Evolutionary conservation across 2,888 invertebrate species (phyloP).

Genomic region (Tinea pellionella): DNA sequence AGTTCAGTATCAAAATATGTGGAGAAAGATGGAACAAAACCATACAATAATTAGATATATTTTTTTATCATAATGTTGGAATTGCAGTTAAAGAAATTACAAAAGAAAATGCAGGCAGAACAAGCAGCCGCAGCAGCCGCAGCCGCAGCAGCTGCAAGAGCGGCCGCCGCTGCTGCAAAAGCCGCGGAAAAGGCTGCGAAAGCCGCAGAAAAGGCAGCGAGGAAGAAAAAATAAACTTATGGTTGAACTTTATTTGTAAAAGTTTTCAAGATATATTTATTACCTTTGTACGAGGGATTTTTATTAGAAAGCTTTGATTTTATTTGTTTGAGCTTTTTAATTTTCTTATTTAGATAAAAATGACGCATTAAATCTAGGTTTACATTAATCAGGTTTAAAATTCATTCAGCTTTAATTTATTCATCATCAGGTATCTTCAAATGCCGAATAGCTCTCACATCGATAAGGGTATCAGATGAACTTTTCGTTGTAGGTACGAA

Average conservation of each 20-base stretch:
- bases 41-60: too few relatives aligned
- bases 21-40: too few relatives aligned
- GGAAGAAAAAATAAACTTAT: constrained; percentile 12
- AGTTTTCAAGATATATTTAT: too few relatives aligned
- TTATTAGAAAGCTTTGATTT: too few relatives aligned
- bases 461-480: constrained; percentile 60
- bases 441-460: constrained; percentile 52
- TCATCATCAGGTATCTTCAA: constrained; percentile 48
- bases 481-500: constrained; percentile 76
- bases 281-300: too few relatives aligned
- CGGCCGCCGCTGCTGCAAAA: constrained; percentile 17
- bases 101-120: constrained; percentile 37
- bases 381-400: too few relatives aligned
- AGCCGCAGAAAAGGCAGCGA: constrained; percentile 17
- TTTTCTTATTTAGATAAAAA: too few relatives aligned
- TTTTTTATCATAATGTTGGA: neutral
- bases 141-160: constrained; percentile 17
- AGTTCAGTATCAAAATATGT: too few relatives aligned
- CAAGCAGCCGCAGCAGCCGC: constrained; percentile 18
- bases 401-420: too few relatives aligned
- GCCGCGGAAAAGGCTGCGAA: constrained; percentile 17
- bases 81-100: constrained; percentile 39
- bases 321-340: too few relatives aligned
- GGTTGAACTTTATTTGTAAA: neutral
- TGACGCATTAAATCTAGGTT: too few relatives aligned